Evolutionary conservation across 2,888 invertebrate genomes (phyloP), one percentile per base, ranked within the genome.

Genomic region (Formica aserva): DNA sequence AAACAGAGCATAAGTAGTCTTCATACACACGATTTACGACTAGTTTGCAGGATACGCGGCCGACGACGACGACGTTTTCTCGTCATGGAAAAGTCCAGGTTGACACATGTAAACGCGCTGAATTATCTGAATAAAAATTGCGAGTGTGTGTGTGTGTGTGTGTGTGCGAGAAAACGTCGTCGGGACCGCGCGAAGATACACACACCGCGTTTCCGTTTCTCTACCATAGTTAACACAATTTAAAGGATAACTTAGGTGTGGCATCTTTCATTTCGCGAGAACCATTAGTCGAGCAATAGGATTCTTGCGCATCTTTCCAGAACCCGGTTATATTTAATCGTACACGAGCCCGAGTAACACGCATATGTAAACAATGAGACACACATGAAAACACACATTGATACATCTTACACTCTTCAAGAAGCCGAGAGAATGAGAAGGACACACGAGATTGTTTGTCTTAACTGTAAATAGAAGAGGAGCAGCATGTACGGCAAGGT

Each of bases 401-500:
- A 8, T 48, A 62, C 65, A 83, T 69, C 18, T 26, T 13, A 78
- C 69, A 78, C 69, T 45, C 45, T 60, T 45, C 69, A 45, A 80
- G 60, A 60, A 80, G 78, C 35, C 78, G 60, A 78, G 69, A 78
- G 45, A 78, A 32, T 57, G 67, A 67, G 57, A n/a, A n/a, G 32
- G 78, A 60, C 69, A 78, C 45, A 69, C 65, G 82, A 86, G 77
- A 86, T 71, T 60, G 45, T 69, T 86, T 89, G 91, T 90, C 91
- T 92, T 90, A 89, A 87, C 86, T 92, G 92, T 92, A 92, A 91
- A 92, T 92, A 92, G 86, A 87, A 82, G 85, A 78, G 84, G 87
- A 86, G 82, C 91, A 91, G 86, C 86, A 88, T 89, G 90, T 89
- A 91, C 88, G 88, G 89, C 90, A 90, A 80, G 38, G 87, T 89